phyloP scores from a whole-genome alignment of 2,113 vertebrate species.

The Pristiophorus japonicus region DNA sequence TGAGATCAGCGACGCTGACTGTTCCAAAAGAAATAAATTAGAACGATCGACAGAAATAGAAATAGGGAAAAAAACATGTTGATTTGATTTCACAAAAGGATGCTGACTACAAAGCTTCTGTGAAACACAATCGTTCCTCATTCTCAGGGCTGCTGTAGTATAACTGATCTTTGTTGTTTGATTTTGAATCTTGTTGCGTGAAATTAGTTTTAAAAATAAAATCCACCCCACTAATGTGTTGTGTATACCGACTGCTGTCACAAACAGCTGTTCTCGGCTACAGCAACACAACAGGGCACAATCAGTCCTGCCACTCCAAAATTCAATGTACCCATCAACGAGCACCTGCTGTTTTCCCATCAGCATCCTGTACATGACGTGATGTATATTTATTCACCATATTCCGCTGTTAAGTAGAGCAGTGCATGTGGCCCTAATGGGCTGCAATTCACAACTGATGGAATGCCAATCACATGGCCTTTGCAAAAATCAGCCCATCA shows the following conservation, averaged over 20 bases:
- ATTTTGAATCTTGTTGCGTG: neutral
- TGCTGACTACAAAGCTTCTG: neutral
- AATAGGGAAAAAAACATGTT: neutral
- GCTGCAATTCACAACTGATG: neutral
- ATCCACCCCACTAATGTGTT: neutral
- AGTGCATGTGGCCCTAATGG: neutral
- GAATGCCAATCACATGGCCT: neutral
- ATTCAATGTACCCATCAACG: neutral
- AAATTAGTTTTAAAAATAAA: neutral
- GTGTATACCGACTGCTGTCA: neutral
- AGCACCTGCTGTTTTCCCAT: neutral
- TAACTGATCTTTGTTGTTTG: neutral
- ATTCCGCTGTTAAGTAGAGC: neutral
- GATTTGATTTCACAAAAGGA: neutral
- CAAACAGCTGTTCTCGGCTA: neutral
- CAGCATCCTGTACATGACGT: neutral
- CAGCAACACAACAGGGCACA: neutral
- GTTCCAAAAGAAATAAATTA: neutral
- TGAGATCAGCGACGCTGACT: no score
- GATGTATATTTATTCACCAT: neutral
- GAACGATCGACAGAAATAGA: neutral
- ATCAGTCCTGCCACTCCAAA: constrained; percentile 4
- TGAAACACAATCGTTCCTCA: neutral
- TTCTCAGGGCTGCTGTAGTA: neutral
- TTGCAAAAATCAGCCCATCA: neutral